These are phyloP conservation scores for Cosmia pyralina DNA, from an alignment of 2,888 invertebrate species.

Conservation along the genomic window DNA sequence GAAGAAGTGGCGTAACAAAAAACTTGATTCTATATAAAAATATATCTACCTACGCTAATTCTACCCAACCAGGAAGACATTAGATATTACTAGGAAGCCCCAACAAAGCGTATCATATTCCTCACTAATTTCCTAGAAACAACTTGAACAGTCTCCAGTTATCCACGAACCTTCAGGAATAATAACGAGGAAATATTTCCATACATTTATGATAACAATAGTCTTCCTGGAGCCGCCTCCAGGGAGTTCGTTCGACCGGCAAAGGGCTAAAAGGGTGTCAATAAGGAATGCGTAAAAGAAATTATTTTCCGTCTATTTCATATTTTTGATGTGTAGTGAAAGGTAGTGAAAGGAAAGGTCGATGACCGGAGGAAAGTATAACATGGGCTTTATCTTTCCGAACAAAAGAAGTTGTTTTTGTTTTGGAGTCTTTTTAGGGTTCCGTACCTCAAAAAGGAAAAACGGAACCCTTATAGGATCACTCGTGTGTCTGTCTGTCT, in stretches of 20 bases:
- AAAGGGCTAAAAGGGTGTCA: constrained; percentile 59
- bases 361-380: neutral
- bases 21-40: too few relatives aligned
- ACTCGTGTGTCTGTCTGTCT: too few relatives aligned
- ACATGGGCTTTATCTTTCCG: constrained; percentile 2
- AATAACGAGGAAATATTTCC: constrained; percentile 40
- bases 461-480: too few relatives aligned
- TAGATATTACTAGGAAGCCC: neutral
- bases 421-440: neutral
- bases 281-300: constrained; percentile 45
- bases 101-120: constrained; percentile 23
- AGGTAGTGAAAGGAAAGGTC: neutral
- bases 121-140: constrained; percentile 1
- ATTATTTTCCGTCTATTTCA: constrained; percentile 46
- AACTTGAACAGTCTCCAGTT: constrained; percentile 7
- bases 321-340: constrained; percentile 30
- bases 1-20: too few relatives aligned
- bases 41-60: neutral
- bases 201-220: constrained; percentile 51
- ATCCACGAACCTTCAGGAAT: constrained; percentile 20
- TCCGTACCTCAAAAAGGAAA: too few relatives aligned
- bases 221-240: constrained; percentile 26
- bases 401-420: neutral
- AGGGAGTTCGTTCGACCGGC: constrained; percentile 31
- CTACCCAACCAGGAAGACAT: neutral